These are phyloP conservation scores for Labeo calbasu DNA, from an alignment of 2,797 vertebrate genomes.

Conservation along the genomic window DNA sequence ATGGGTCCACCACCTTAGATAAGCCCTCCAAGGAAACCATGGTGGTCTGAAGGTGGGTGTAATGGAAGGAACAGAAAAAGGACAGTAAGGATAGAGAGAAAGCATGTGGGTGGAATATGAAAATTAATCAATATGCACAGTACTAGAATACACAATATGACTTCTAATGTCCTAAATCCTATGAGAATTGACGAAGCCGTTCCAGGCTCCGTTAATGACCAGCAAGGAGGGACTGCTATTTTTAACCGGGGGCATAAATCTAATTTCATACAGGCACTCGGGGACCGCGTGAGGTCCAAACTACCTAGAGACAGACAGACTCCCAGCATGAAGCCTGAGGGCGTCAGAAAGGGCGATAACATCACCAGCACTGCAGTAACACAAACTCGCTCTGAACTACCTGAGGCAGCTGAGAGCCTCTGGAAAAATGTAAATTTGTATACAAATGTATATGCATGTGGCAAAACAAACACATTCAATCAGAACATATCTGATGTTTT, in stretches of 20 bases:
- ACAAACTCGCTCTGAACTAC: not conserved
- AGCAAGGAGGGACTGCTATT: slow-evolving; percentile 50
- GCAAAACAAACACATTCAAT: not conserved
- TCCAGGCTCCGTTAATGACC: slow-evolving; percentile 56
- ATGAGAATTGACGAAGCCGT: slow-evolving; percentile 8
- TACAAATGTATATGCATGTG: not conserved
- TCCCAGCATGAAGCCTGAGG: slow-evolving; percentile 13
- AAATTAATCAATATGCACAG: slow-evolving; percentile 37
- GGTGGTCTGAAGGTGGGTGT: slow-evolving; percentile 83
- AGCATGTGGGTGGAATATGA: not conserved
- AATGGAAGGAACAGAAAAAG: slow-evolving; percentile 3
- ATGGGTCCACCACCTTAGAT: slow-evolving; percentile 97
- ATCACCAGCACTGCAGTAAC: slow-evolving; percentile 12
- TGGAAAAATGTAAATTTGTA: not conserved
- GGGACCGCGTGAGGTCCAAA: slow-evolving; percentile 25
- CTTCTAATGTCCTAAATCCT: slow-evolving; percentile 19
- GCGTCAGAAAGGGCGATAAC: slow-evolving; percentile 15
- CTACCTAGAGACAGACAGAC: slow-evolving; percentile 40
- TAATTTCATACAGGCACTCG: slow-evolving; percentile 47
- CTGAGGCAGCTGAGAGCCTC: not conserved
- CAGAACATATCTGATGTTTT: no score
- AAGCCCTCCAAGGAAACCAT: slow-evolving; percentile 99
- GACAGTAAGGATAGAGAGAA: not conserved
- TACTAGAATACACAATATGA: not conserved
- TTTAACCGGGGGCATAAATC: slow-evolving; percentile 58